Base-by-base conservation (phyloP, 2,888 invertebrate species). In the Parnassius mnemosyne region DNA sequence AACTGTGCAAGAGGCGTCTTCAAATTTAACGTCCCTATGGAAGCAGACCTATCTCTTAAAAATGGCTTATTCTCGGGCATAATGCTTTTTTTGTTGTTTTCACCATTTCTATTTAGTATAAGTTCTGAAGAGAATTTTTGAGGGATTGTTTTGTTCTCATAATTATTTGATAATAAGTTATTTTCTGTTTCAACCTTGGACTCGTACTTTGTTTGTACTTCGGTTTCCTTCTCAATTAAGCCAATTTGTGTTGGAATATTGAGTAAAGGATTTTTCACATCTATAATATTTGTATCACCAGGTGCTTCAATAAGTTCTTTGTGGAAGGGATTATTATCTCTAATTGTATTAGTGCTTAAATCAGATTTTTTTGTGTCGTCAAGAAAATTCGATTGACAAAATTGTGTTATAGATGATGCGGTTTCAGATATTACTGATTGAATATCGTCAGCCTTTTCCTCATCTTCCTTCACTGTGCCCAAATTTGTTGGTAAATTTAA, bases 31-130 rank as follows among this genome's bases (percentile, higher is more conserved):
- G 93, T 92, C 1, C 94, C 94, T 56, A 94, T 93, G 0, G 94
- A 94, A 0, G 94, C 94, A 0, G 94, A 93, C 3, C 94, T 87
- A 69, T 94, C 93, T 68, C 94, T 86, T 46, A 88, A 68, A 68
- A 87, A 90, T 0, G 84, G 85, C 57, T 87, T 91, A 69, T 87
- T 91, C 55, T 90, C 90, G 2, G 82, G 81, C 75, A 86, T 54
- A 70, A 73, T 9, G 66, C 66, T 51, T 0, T 34, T 54, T 11
- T 41, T 53, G 12, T 47, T 46, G 10, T 13, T 25, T 25, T 68
- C 69, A 9, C 67, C 63, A 25, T 52, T 57, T 51, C 66, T 68
- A 50, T 65, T 71, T 10, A 67, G 66, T 3, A 66, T 68, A n/a
- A 63, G 41, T 43, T 63, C 55, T 51, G 52, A 55, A 49, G 61